Evolutionary conservation across 35 echinoderm and acorn worm genomes (phyloP).

Genomic region (Eucidaris tribuloides): DNA sequence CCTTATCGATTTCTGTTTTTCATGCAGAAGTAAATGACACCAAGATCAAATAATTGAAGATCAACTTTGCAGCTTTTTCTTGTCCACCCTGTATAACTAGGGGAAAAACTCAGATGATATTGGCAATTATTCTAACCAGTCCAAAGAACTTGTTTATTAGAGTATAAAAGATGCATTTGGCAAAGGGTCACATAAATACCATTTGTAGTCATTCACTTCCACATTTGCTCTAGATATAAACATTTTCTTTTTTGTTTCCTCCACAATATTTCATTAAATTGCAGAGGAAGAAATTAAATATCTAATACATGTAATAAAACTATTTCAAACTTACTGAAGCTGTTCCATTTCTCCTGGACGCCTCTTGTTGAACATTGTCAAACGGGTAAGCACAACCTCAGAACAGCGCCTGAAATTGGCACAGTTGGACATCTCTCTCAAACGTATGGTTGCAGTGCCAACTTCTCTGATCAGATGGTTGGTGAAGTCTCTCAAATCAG

Average conservation of each 20-base stretch:
- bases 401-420: not conserved
- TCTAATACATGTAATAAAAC: too few relatives aligned
- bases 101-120: too few relatives aligned
- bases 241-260: not conserved
- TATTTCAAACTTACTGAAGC: slow-evolving; percentile 24
- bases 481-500: slow-evolving; percentile 6
- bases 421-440: not conserved
- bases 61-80: too few relatives aligned
- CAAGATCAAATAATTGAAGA: too few relatives aligned
- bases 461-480: not conserved
- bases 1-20: too few relatives aligned
- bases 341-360: slow-evolving; percentile 27
- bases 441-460: not conserved
- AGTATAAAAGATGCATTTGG: too few relatives aligned
- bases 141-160: too few relatives aligned
- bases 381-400: slow-evolving; percentile 12
- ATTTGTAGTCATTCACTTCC: not conserved
- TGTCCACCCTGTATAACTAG: too few relatives aligned
- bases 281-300: too few relatives aligned
- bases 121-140: too few relatives aligned
- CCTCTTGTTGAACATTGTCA: slow-evolving; percentile 36
- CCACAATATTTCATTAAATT: not conserved
- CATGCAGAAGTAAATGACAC: too few relatives aligned
- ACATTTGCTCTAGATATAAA: not conserved
- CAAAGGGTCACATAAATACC: not conserved